Conservation (phyloP, 2,113 vertebrate genomes). For the Rhegmatorhina hoffmannsi region DNA sequence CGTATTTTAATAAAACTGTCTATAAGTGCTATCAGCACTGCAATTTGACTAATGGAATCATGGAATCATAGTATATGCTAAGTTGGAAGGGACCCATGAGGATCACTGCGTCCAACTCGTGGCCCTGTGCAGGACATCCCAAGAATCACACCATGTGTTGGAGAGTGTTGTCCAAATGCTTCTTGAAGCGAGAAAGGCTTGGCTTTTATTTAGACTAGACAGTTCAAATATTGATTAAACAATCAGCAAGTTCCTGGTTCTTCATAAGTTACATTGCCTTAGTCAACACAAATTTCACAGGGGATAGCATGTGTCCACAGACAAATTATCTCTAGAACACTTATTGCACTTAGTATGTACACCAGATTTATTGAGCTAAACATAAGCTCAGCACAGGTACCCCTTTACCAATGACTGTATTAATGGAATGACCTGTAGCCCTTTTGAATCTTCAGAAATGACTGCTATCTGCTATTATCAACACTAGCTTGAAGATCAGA, state of each 20-base stretch:
- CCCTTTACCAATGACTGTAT: background rate
- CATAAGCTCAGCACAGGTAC: background rate
- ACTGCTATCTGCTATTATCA: background rate
- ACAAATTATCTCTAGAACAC: background rate
- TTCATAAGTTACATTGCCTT: background rate
- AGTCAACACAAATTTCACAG: background rate
- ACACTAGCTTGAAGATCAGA: background rate
- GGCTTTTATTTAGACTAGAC: background rate
- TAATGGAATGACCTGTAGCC: background rate
- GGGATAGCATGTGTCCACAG: background rate
- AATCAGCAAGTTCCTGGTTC: background rate
- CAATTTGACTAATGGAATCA: background rate
- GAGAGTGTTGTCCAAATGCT: background rate
- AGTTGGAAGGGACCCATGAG: background rate
- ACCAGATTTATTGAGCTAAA: background rate
- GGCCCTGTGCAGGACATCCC: accelerated
- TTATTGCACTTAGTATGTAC: background rate
- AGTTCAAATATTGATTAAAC: background rate
- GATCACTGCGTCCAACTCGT: background rate
- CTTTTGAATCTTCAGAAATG: background rate
- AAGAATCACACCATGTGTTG: background rate
- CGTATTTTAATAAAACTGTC: background rate
- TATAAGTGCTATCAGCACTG: background rate
- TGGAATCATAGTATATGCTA: background rate
- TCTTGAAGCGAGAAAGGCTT: background rate